A percentile compares a stretch with the other conserved stretches of the same genome.
Evolutionary conservation across 35 echinoderm and acorn worm genomes (phyloP).

Genomic region (Amphiura filiformis): DNA sequence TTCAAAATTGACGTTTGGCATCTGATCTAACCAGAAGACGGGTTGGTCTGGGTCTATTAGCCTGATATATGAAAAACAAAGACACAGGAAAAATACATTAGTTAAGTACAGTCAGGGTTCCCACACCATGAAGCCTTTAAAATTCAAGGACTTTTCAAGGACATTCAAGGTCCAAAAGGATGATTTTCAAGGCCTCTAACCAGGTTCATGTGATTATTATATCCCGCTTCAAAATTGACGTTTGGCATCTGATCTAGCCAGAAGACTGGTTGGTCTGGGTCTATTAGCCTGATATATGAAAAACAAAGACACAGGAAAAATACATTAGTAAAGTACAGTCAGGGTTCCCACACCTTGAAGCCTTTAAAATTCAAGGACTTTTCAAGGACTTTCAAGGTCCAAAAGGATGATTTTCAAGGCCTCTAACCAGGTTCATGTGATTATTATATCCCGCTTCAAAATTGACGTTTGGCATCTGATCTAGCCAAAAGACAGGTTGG

Average conservation of each 20-base stretch:
- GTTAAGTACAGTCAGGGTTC: no score
- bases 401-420: no score
- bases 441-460: slow-evolving; percentile 71
- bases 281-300: slow-evolving; percentile 39
- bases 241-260: slow-evolving; percentile 92
- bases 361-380: no score
- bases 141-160: no score
- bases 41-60: slow-evolving; percentile 83
- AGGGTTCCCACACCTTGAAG: no score
- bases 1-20: slow-evolving; percentile 66
- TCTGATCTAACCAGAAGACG: slow-evolving; percentile 87
- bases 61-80: slow-evolving; percentile 31
- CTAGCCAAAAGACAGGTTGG: slow-evolving; percentile 88
- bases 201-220: slow-evolving; percentile 87
- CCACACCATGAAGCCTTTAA: no score
- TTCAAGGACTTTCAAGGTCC: no score
- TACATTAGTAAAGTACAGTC: no score
- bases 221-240: slow-evolving; percentile 53
- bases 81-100: background rate
- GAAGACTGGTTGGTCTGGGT: slow-evolving; percentile 88
- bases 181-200: slow-evolving; percentile 70
- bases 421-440: slow-evolving; percentile 77
- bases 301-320: background rate
- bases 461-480: slow-evolving; percentile 75
- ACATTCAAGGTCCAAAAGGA: no score